phyloP scores from a whole-genome alignment of 2,888 invertebrate species.

The Meandrusa payeni region DNA sequence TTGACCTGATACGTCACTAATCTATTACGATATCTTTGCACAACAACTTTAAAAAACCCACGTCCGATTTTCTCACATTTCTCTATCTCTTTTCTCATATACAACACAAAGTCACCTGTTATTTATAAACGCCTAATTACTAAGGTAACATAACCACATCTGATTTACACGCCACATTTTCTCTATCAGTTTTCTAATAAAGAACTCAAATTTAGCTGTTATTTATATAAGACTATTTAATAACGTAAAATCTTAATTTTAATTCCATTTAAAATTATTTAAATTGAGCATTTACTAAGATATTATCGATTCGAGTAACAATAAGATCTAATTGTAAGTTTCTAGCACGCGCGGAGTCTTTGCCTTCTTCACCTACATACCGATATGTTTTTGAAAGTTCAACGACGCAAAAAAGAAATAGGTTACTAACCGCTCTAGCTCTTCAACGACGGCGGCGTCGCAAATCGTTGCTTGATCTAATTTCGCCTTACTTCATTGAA shows the following conservation, averaged over 20 bases:
- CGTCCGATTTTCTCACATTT: conserved; percentile 1
- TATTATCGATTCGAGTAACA: not conserved
- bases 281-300: no score
- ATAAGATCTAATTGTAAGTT: conserved; percentile 1
- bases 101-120: no score
- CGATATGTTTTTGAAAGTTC: conserved; percentile 23
- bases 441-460: conserved; percentile 7
- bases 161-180: no score
- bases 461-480: conserved; percentile 15
- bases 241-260: no score
- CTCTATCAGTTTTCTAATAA: no score
- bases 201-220: no score
- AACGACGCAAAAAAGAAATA: conserved; percentile 26
- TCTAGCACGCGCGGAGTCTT: conserved; percentile 5
- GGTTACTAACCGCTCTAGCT: conserved; percentile 21
- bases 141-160: no score
- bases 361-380: conserved; percentile 21
- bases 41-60: conserved; percentile 13
- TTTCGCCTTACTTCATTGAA: conserved; percentile 3
- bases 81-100: no score
- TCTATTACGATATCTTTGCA: conserved; percentile 21
- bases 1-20: conserved; percentile 12
- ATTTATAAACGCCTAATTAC: no score
- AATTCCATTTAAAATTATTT: no score
- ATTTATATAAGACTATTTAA: no score